phyloP scores from a whole-genome alignment of 1,140 invertebrate genomes.

The Drosophila kohkoa region DNA sequence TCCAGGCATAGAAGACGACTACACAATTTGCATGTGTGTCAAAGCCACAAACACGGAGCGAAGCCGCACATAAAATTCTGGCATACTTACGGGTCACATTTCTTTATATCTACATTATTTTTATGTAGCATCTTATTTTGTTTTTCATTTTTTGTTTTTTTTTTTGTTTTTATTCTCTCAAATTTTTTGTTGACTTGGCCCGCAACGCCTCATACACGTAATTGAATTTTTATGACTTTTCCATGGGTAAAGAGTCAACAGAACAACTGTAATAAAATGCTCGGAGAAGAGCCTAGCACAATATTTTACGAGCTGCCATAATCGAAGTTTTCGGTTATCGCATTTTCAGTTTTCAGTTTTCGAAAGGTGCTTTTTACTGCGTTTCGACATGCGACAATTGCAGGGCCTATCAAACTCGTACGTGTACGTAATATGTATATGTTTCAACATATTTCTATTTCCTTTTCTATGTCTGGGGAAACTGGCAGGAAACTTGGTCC shows the following conservation, averaged over 20 bases:
- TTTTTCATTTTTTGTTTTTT: conserved; percentile 9
- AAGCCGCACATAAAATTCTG: conserved; percentile 31
- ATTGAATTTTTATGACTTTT: conserved; percentile 74
- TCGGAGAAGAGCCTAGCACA: conserved; percentile 57
- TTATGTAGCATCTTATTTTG: conserved; percentile 48
- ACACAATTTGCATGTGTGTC: conserved; percentile 66
- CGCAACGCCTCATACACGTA: conserved; percentile 49
- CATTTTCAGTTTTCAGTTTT: conserved; percentile 31
- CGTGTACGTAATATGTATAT: conserved; percentile 25
- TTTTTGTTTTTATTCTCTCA: not conserved
- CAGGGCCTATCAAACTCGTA: conserved; percentile 8
- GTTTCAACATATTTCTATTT: conserved; percentile 21
- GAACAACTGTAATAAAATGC: conserved; percentile 62
- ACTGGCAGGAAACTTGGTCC: conserved; percentile 43
- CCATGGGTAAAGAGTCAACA: conserved; percentile 15
- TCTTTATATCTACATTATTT: conserved; percentile 42
- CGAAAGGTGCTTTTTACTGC: conserved; percentile 58
- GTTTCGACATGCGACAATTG: conserved; percentile 70
- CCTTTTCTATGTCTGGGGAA: conserved; percentile 9
- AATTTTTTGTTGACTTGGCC: not conserved
- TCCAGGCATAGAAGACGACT: not conserved
- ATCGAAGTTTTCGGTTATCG: conserved; percentile 66
- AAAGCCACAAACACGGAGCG: conserved; percentile 45
- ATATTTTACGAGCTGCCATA: conserved; percentile 70
- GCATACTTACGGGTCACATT: conserved; percentile 43